phyloP scores from a whole-genome alignment of 2,888 invertebrate genomes.

The Microchrysa polita region DNA sequence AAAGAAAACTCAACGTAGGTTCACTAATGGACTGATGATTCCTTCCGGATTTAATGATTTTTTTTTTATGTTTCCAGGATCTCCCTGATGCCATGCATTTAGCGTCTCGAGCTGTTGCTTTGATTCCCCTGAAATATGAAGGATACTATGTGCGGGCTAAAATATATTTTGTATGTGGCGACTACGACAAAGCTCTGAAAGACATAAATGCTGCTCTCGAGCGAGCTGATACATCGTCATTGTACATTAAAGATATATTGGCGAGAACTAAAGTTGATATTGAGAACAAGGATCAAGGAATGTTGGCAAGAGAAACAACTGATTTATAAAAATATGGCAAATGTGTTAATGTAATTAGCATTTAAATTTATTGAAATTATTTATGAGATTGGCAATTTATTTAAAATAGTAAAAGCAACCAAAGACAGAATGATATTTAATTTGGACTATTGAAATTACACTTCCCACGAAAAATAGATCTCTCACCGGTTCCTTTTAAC shows the following conservation, averaged over 20 bases:
- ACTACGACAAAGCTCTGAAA: slow-evolving; percentile 77
- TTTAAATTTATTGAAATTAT: not conserved
- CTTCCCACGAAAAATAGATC: no score
- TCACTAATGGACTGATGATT: not conserved
- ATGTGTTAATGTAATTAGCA: not conserved
- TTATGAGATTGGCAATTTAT: not conserved
- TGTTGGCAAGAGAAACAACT: slow-evolving; percentile 7
- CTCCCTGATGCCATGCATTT: slow-evolving; percentile 86
- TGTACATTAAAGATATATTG: slow-evolving; percentile 49
- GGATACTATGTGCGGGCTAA: slow-evolving; percentile 92
- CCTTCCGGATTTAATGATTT: not conserved
- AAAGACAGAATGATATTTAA: no score
- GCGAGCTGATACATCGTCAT: slow-evolving; percentile 42
- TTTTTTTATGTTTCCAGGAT: slow-evolving; percentile 69
- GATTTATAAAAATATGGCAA: slow-evolving; percentile 10
- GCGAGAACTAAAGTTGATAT: slow-evolving; percentile 15
- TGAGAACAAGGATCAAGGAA: slow-evolving; percentile 1
- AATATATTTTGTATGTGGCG: slow-evolving; percentile 81
- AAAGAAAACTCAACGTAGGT: slow-evolving; percentile 92
- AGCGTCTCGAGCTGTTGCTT: slow-evolving; percentile 84
- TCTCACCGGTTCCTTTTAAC: no score
- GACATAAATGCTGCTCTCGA: slow-evolving; percentile 83
- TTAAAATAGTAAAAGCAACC: no score
- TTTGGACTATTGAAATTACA: no score
- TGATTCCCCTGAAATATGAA: slow-evolving; percentile 89